Percentiles rank a stretch among this genome's conserved stretches.
Evolutionary conservation across 2,888 invertebrate genomes (phyloP).

Genomic region (Polyommatus iphigenia): DNA sequence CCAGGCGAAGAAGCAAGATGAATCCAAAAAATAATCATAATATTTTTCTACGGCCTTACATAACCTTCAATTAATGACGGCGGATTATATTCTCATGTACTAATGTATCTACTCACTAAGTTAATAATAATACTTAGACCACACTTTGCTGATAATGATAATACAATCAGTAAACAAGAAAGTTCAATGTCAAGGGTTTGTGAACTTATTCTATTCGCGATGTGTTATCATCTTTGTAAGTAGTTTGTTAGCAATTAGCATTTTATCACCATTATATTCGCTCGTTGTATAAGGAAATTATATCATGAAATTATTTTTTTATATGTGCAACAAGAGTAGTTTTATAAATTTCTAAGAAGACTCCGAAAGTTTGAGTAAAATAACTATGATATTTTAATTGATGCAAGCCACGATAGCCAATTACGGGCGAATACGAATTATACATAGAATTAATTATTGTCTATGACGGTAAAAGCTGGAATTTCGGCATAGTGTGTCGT

Average conservation of each 20-base stretch:
- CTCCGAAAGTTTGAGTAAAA: too few relatives aligned
- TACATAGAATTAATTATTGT: too few relatives aligned
- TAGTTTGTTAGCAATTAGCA: neutral
- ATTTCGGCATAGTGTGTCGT: too few relatives aligned
- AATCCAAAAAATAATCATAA: neutral
- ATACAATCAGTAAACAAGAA: conserved; percentile 11
- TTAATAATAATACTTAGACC: neutral
- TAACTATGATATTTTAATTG: too few relatives aligned
- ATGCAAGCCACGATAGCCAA: too few relatives aligned
- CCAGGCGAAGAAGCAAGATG: too few relatives aligned
- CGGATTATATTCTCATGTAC: neutral
- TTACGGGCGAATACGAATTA: too few relatives aligned
- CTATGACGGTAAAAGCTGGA: too few relatives aligned
- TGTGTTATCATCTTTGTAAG: neutral
- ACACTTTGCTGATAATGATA: neutral
- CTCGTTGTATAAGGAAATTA: neutral
- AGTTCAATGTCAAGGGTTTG: conserved; percentile 14
- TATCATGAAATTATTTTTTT: neutral
- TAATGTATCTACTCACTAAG: neutral
- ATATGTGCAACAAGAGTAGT: too few relatives aligned
- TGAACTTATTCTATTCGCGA: conserved; percentile 17
- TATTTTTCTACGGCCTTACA: neutral
- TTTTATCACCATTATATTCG: neutral
- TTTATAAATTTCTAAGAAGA: too few relatives aligned
- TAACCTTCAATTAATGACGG: neutral